Evolutionary conservation across 2,113 vertebrate genomes (phyloP).

Genomic region (Anthoscopus minutus): DNA sequence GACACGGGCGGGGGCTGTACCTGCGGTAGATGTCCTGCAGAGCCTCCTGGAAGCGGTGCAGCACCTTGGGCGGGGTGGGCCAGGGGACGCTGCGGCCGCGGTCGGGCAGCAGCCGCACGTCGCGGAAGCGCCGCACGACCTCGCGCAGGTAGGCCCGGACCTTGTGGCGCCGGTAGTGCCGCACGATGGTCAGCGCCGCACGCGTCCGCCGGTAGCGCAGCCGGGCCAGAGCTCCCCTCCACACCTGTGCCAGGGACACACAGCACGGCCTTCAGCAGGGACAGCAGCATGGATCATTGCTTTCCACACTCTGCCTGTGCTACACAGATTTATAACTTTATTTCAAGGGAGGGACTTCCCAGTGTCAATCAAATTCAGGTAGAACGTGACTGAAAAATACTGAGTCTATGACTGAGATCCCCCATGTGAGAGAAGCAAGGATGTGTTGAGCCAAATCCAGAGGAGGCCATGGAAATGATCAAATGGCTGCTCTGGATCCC

Average conservation of each 20-base stretch:
- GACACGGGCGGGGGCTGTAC: constrained; percentile 33
- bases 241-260: constrained; percentile 73
- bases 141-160: constrained; percentile 88
- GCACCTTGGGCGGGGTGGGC: constrained; percentile 88
- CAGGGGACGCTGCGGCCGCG: constrained; percentile 83
- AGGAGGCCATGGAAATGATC: not conserved
- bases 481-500: not conserved
- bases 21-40: constrained; percentile 85
- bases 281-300: rapidly evolving
- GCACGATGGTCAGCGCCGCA: constrained; percentile 80
- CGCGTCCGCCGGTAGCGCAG: constrained; percentile 84
- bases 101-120: constrained; percentile 79
- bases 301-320: rapidly evolving
- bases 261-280: not conserved
- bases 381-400: rapidly evolving
- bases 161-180: constrained; percentile 87
- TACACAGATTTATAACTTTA: rapidly evolving
- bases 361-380: not conserved
- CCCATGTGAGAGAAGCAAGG: not conserved
- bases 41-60: constrained; percentile 83
- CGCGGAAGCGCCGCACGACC: constrained; percentile 81
- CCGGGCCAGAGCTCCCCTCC: constrained; percentile 90
- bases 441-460: not conserved
- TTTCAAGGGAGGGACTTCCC: not conserved
- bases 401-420: rapidly evolving